Base-by-base conservation (phyloP, 2,888 invertebrate species). In the Melieria crassipennis region DNA sequence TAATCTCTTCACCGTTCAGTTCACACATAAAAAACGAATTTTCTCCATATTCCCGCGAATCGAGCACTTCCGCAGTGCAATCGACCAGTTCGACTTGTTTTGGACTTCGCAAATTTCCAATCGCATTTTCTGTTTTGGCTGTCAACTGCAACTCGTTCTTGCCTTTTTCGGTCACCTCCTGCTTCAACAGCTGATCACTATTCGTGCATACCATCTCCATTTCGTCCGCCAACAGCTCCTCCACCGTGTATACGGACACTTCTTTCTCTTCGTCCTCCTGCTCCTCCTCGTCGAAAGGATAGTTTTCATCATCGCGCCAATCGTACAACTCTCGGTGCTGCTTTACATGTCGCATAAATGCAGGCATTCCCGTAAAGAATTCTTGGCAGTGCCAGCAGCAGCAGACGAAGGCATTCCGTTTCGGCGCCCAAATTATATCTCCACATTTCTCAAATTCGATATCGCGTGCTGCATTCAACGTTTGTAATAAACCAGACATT, bases 371-470 rank as follows among this genome's bases (percentile, higher is more conserved):
- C 0, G 68, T 66, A 4, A 76, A 80, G 52, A 77, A 73, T 11
- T 75, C 74, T 6, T 65, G 65, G 52, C 82, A 82, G 60, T 76
- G 79, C 11, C 69, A 74, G n/a, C 82, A 83, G 57, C 64, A 75
- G 69, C 82, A 46, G 2, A 75, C 79, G 9, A 79, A 69, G 57
- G 68, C 43, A 43, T 80, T 80, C 16, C 76, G 68, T 13, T 75
- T 77, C 3, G 73, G 13, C 0, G 81, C 79, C 43, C 81, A 70
- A n/a, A 80, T 72, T 4, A 83, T 78, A 69, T 79, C 81, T 4
- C 83, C 82, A 60, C 82, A 83, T 66, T 78, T 81, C 55, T 80
- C 73, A 5, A 77, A 81, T n/a, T 78, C 67, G 0, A 75, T 66
- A 55, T 69, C 60, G 63, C 77, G 13, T 55, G 62, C 43, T 45